Percentiles rank a stretch among this genome's conserved stretches.
phyloP scores from a whole-genome alignment of 2,888 invertebrate genomes.

The Ditula angustiorana region DNA sequence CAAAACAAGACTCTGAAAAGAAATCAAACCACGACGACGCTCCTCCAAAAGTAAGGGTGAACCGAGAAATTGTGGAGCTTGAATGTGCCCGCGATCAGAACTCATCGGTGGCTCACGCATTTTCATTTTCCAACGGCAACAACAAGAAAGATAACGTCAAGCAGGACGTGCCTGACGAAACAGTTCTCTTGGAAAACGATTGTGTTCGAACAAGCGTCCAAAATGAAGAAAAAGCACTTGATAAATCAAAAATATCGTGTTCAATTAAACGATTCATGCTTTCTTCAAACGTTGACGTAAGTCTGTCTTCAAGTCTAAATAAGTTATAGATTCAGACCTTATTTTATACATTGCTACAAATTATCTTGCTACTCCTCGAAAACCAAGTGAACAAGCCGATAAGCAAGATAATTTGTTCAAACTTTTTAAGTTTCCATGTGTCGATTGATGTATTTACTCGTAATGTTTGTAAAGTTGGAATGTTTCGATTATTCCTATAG shows the following conservation, averaged over 20 bases:
- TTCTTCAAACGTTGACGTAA: conserved; percentile 80
- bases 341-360: too few relatives aligned
- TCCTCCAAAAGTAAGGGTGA: not conserved
- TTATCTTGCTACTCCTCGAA: too few relatives aligned
- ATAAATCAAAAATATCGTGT: not conserved
- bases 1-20: not conserved
- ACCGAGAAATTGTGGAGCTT: not conserved
- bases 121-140: not conserved
- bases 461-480: too few relatives aligned
- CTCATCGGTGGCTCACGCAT: not conserved
- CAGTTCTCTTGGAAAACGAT: not conserved
- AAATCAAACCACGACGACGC: not conserved
- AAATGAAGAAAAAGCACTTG: not conserved
- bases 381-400: too few relatives aligned
- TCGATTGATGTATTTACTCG: too few relatives aligned
- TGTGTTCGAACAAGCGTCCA: not conserved
- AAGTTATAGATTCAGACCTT: too few relatives aligned
- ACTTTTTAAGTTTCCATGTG: not conserved
- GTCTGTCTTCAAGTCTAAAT: conserved; percentile 47
- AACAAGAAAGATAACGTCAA: not conserved
- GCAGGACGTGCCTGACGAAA: not conserved
- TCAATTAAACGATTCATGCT: conserved; percentile 72
- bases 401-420: too few relatives aligned
- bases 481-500: too few relatives aligned
- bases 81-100: not conserved